Evolutionary conservation across 2,888 invertebrate species (phyloP).

Genomic region (Petrolisthes manimaculis): DNA sequence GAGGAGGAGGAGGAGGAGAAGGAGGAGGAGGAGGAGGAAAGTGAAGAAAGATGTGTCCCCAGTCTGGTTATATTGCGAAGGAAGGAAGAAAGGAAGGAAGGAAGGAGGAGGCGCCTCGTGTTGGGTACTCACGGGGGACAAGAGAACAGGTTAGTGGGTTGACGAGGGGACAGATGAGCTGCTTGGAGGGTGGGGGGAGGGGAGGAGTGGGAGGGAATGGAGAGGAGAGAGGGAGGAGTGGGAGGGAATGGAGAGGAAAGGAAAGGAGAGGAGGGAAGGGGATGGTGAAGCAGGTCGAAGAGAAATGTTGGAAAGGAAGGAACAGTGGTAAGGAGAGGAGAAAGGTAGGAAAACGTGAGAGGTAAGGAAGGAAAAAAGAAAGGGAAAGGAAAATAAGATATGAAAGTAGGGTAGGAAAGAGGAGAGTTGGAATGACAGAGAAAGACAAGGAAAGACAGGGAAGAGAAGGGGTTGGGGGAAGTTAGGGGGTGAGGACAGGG

Average conservation of each 20-base stretch:
- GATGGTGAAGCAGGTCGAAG: no score
- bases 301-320: background rate
- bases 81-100: background rate
- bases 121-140: no score
- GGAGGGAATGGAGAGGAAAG: background rate
- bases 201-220: background rate
- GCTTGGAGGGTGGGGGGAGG: background rate
- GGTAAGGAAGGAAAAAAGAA: background rate
- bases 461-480: background rate
- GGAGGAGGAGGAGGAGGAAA: background rate
- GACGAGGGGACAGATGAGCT: no score
- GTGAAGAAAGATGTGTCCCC: background rate
- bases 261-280: background rate
- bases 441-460: background rate
- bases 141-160: no score
- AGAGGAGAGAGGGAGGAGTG: background rate
- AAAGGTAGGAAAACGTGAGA: background rate
- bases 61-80: background rate
- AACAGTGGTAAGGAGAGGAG: background rate
- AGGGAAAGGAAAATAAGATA: background rate
- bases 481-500: background rate
- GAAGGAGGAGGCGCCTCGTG: background rate
- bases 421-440: background rate
- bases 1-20: background rate
- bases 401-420: background rate